These are phyloP conservation scores for Notodonta ziczac DNA, from an alignment of 2,888 invertebrate genomes.

Conservation along the genomic window DNA sequence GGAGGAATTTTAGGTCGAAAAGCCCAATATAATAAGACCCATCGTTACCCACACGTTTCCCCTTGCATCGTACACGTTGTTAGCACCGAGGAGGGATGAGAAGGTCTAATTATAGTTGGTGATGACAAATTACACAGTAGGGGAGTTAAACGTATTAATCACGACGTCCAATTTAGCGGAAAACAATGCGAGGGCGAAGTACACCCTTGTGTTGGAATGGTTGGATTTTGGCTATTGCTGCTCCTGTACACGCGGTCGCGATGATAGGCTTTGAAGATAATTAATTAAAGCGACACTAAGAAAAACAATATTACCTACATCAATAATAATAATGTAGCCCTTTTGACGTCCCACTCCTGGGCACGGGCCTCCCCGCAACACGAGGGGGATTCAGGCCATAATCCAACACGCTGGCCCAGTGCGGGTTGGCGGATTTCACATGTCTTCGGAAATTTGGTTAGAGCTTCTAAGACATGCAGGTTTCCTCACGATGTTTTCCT, in stretches of 20 bases:
- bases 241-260: conserved; percentile 29
- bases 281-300: too few species aligned
- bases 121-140: conserved; percentile 71
- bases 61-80: conserved; percentile 11
- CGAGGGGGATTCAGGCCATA: too few species aligned
- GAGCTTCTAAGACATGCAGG: too few species aligned
- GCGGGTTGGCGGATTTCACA: too few species aligned
- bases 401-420: too few species aligned
- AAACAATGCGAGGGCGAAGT: conserved; percentile 68
- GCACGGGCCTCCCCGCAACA: too few species aligned
- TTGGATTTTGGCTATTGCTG: conserved; percentile 58
- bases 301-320: too few species aligned
- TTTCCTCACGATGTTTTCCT: too few species aligned
- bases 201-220: conserved; percentile 41
- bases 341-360: too few species aligned
- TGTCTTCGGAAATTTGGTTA: too few species aligned
- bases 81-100: conserved; percentile 24
- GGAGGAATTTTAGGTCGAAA: conserved; percentile 54
- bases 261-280: not conserved
- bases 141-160: conserved; percentile 81
- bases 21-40: conserved; percentile 45
- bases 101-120: conserved; percentile 52
- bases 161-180: conserved; percentile 78
- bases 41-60: conserved; percentile 15
- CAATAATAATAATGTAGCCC: too few species aligned